Base-by-base conservation (phyloP, 2,113 vertebrate species). In the Calyptomena viridis region DNA sequence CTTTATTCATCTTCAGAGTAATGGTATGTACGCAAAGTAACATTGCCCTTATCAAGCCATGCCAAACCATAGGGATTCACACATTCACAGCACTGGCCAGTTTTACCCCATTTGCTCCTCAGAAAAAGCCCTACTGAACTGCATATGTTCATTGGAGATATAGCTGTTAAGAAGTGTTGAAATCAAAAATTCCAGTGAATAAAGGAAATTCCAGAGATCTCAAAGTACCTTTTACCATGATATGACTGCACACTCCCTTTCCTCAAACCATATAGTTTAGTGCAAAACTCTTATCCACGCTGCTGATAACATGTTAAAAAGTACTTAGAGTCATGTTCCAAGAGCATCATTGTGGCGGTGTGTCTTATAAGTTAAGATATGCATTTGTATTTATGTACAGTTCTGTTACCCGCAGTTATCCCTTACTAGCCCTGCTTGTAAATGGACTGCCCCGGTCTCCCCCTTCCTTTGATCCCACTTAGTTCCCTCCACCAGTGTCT, bases 121-220 rank as follows among this genome's bases (percentile, higher is more conserved):
- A 55, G 47, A 76, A 39, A 33, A 64, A 64, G 25, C 37, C 14
- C 18, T 37, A 12, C 33, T 4, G 9, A 67, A 30, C 11, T 60
- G 9, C 22, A 9, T 47, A 27, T 0, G 1, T 37, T 78, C 24
- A 31, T 63, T 86, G 60, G 14, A 87, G 35, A 81, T 92, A 67
- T 2, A 1, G 47, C 30, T 39, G 25, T 39, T 63, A 64, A 76
- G 53, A 44, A 58, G 47, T 0, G 19, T 47, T 59, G 64, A 71
- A 92, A 78, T 27, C 0, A 8, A 81, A 30, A 80, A 21, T 24
- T 86, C 83, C 68, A 62, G 46, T 50, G 90, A 88, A 62, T 67
- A 81, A 85, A 90, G 56, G 73, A 91, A 90, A 92, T 90, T 81
- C 60, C 86, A 75, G 17, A 87, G 33, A 81, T 71, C 80, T 87